Evolutionary conservation across 1,140 invertebrate species (phyloP).

Genomic region (Maconellicoccus hirsutus): DNA sequence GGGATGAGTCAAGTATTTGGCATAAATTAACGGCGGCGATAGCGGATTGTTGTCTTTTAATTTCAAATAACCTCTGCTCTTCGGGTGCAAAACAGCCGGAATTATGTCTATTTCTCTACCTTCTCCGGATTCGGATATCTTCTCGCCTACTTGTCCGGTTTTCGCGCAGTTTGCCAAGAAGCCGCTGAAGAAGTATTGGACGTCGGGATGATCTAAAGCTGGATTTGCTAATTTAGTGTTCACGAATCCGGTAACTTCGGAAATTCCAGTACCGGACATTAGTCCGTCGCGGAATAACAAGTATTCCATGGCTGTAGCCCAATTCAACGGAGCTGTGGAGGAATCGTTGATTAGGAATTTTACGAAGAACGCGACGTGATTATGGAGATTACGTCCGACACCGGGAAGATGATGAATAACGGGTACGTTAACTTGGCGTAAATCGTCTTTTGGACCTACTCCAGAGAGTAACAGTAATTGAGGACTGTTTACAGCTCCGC

Average conservation of each 20-base stretch:
- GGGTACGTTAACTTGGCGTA: constrained; percentile 48
- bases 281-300: constrained; percentile 67
- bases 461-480: constrained; percentile 74
- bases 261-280: constrained; percentile 73
- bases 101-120: constrained; percentile 46
- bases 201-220: constrained; percentile 62
- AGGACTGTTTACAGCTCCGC: constrained; percentile 61
- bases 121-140: constrained; percentile 34
- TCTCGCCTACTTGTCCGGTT: constrained; percentile 71
- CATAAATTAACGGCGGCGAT: constrained; percentile 66
- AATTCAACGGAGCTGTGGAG: constrained; percentile 65
- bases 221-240: constrained; percentile 67
- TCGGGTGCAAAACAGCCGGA: constrained; percentile 60
- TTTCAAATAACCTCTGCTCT: constrained; percentile 62
- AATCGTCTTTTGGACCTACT: constrained; percentile 60
- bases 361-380: constrained; percentile 67
- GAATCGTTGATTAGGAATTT: constrained; percentile 71
- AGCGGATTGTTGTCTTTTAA: constrained; percentile 63
- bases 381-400: constrained; percentile 79
- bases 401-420: constrained; percentile 62
- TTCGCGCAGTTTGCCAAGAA: constrained; percentile 68
- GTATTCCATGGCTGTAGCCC: constrained; percentile 79
- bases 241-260: constrained; percentile 68
- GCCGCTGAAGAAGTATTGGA: constrained; percentile 75
- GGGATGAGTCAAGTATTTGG: constrained; percentile 65